Evolutionary conservation across 2,797 vertebrate species (phyloP), one percentile per base, ranked within the genome.

Genomic region (Acanthornis magna): DNA sequence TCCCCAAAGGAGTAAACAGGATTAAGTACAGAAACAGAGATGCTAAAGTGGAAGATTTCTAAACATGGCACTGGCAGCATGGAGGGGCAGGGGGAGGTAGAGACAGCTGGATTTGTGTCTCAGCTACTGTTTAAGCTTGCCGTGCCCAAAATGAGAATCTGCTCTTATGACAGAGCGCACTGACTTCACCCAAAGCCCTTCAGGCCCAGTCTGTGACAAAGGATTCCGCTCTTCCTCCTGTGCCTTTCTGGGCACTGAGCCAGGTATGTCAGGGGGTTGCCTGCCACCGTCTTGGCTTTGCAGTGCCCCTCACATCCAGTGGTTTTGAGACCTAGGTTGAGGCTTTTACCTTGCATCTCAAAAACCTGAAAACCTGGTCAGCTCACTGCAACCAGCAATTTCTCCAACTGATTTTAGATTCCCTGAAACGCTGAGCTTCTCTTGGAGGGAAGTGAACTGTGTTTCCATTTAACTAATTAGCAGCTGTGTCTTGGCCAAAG

Each of bases 401-500:
- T 9, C n/a, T 71, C 67, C 1, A 53, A 45, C 30, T 36, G 6
- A 58, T 83, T 83, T 77, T 29, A 48, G 43, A 32, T 60, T 84
- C 22, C 43, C 82, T 78, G 73, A 80, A 95, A 92, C 4, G 26
- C 74, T 81, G 58, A 84, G 62, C 60, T 78, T 15, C 55, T 66
- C 54, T 83, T 93, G 76, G 38, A 93, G 54, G 54, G 47, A 90
- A 88, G 57, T 51, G 55, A 92, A 83, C 68, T 76, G 57, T 82
- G 54, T 91, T 96, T 91, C 73, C 11, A 10, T 83, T 83, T 92
- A 89, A 92, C 58, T 85, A 84, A 93, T 96, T 88, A 92, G 73
- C 79, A 70, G 73, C 42, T 38, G 45, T 67, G 30, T 63, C 70
- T 32, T 30, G 34, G 89, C 95, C 93, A 96, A 95, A 73, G 87